phyloP scores from a whole-genome alignment of 53 echinoderm and acorn worm species.

The Pentamera pediparva region DNA sequence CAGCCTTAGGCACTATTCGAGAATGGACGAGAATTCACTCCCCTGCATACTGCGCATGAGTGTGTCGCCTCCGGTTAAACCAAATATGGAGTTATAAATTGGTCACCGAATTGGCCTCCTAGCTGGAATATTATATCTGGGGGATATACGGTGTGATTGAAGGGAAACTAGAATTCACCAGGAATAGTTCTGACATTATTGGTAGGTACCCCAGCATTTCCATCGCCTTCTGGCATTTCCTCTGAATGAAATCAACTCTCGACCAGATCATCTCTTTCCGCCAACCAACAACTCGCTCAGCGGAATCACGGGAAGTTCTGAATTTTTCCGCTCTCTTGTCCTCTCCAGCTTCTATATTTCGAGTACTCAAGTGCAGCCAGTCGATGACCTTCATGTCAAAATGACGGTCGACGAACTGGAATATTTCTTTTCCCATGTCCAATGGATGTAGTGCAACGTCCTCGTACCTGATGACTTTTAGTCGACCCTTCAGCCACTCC shows the following conservation, averaged over 20 bases:
- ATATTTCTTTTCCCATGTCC: slow-evolving; percentile 39
- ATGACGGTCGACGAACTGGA: slow-evolving; percentile 30
- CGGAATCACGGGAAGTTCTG: slow-evolving; percentile 29
- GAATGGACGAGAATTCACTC: too few relatives aligned
- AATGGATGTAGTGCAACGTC: slow-evolving; percentile 55
- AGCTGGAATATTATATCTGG: too few relatives aligned
- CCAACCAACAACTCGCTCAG: slow-evolving; percentile 36
- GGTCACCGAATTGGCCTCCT: too few relatives aligned
- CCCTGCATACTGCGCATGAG: too few relatives aligned
- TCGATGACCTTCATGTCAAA: slow-evolving; percentile 22
- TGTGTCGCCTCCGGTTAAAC: too few relatives aligned
- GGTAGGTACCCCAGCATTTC: slow-evolving; percentile 32
- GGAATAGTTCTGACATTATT: slow-evolving; percentile 1
- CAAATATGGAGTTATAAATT: too few relatives aligned
- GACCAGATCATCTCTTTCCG: slow-evolving; percentile 20
- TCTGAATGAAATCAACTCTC: slow-evolving; percentile 30
- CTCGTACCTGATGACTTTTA: slow-evolving; percentile 67
- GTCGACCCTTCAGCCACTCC: slow-evolving; percentile 48
- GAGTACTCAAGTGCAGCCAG: slow-evolving; percentile 30
- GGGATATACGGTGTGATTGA: slow-evolving; percentile 2
- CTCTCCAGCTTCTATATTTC: slow-evolving; percentile 11
- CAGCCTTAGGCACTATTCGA: too few relatives aligned
- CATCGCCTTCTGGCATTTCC: slow-evolving; percentile 46
- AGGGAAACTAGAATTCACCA: slow-evolving; percentile 2
- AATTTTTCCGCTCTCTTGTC: background rate